Percentiles rank a stretch among this genome's conserved stretches.
Evolutionary conservation across 2,888 invertebrate genomes (phyloP).

Genomic region (Phyto melanocephala): DNA sequence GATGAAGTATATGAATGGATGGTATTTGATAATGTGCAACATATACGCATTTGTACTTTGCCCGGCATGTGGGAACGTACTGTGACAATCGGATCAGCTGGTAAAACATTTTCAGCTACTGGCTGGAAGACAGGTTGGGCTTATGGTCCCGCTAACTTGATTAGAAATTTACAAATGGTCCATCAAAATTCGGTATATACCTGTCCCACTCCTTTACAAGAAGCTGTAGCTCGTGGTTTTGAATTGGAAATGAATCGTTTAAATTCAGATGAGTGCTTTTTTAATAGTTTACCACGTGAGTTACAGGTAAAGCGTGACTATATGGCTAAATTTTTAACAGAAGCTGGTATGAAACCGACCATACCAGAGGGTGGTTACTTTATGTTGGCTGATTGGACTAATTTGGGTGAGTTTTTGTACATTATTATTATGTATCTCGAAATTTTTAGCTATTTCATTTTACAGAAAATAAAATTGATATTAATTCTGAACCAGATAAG

Average conservation of each 20-base stretch:
- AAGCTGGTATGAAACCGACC: conserved; percentile 93
- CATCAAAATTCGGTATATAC: conserved; percentile 98
- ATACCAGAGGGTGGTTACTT: conserved; percentile 99
- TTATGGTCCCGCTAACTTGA: conserved; percentile 90
- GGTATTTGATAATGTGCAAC: conserved; percentile 89
- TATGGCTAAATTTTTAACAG: conserved; percentile 85
- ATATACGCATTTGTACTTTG: conserved; percentile 95
- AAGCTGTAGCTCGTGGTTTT: conserved; percentile 93
- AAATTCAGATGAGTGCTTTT: conserved; percentile 89
- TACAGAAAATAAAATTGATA: conserved; percentile 83
- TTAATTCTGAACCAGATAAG: conserved; percentile 85
- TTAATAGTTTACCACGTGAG: conserved; percentile 86
- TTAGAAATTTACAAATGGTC: conserved; percentile 89
- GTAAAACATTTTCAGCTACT: conserved; percentile 98
- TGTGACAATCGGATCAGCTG: conserved; percentile 97
- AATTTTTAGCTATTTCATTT: conserved; percentile 53
- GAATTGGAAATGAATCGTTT: conserved; percentile 89
- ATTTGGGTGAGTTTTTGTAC: conserved; percentile 81
- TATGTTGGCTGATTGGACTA: conserved; percentile 95
- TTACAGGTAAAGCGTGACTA: conserved; percentile 88
- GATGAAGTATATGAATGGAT: conserved; percentile 99
- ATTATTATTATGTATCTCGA: neutral
- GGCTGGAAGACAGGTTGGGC: conserved; percentile 99
- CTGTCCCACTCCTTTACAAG: conserved; percentile 93
- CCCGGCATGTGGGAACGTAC: conserved; percentile 99